A percentile compares a stretch with the other conserved stretches of the same genome.
These are phyloP conservation scores for Carapus acus DNA, from an alignment of 2,797 vertebrate species.

Conservation along the genomic window DNA sequence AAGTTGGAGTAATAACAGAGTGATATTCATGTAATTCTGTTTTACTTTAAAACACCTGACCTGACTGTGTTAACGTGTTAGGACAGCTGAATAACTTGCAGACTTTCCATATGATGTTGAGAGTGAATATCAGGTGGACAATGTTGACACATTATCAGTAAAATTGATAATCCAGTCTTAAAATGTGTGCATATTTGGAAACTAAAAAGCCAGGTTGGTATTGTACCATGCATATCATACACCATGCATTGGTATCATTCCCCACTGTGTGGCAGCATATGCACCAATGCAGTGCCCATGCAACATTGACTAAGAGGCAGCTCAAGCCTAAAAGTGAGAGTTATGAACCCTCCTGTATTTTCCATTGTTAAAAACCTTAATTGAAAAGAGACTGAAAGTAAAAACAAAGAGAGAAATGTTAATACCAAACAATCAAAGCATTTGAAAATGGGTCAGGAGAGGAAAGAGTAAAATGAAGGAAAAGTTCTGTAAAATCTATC, in stretches of 20 bases:
- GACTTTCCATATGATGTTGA: no score
- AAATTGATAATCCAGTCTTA: neutral
- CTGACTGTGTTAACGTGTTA: no score
- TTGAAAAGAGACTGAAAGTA: conserved; percentile 45
- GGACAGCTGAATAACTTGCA: no score
- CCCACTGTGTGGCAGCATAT: conserved; percentile 63
- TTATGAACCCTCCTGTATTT: conserved; percentile 59
- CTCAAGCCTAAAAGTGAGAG: conserved; percentile 59
- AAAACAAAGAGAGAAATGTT: no score
- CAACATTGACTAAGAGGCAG: conserved; percentile 71
- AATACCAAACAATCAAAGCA: conserved; percentile 11
- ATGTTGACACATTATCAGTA: no score
- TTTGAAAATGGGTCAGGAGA: conserved; percentile 9
- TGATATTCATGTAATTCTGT: no score
- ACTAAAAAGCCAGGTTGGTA: conserved; percentile 56
- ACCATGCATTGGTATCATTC: conserved; percentile 56
- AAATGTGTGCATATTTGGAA: conserved; percentile 19
- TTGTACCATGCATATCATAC: conserved; percentile 64
- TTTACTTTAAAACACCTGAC: no score
- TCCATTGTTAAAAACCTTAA: conserved; percentile 61
- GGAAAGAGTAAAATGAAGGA: neutral
- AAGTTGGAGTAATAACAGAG: no score
- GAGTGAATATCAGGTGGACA: no score
- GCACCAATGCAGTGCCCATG: conserved; percentile 74
- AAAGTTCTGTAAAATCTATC: no score